phyloP scores from a whole-genome alignment of 2,888 invertebrate species.

The Ornithoptera priamus region DNA sequence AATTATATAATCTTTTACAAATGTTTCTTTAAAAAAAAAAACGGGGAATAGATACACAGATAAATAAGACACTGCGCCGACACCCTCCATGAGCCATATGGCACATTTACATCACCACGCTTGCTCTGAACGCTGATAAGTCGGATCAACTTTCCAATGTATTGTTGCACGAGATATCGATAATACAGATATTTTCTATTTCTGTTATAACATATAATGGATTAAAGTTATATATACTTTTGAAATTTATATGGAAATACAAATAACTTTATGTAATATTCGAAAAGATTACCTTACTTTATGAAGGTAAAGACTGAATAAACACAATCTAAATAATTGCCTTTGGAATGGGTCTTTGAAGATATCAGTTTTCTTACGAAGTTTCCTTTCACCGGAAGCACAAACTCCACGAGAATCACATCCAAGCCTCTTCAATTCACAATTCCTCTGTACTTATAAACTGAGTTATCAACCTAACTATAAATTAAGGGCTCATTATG shows the following conservation, averaged over 20 bases:
- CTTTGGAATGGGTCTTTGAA: too few species aligned
- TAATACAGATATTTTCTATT: constrained; percentile 1
- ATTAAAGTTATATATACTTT: background rate
- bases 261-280: background rate
- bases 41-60: constrained; percentile 28
- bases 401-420: too few species aligned
- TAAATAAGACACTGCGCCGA: constrained; percentile 30
- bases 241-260: background rate
- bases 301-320: too few species aligned
- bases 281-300: too few species aligned
- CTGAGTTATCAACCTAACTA: too few species aligned
- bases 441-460: too few species aligned
- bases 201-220: background rate
- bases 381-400: too few species aligned
- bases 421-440: too few species aligned
- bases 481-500: background rate
- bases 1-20: background rate
- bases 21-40: background rate
- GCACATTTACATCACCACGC: constrained; percentile 20
- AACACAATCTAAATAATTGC: too few species aligned
- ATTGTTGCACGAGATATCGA: constrained; percentile 13
- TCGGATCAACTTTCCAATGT: constrained; percentile 23
- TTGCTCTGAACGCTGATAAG: constrained; percentile 12
- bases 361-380: too few species aligned
- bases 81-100: constrained; percentile 41